A percentile compares a stretch with the other conserved stretches of the same genome.
Conservation (phyloP, 2,888 invertebrate genomes). For the Tinea pellionella region DNA sequence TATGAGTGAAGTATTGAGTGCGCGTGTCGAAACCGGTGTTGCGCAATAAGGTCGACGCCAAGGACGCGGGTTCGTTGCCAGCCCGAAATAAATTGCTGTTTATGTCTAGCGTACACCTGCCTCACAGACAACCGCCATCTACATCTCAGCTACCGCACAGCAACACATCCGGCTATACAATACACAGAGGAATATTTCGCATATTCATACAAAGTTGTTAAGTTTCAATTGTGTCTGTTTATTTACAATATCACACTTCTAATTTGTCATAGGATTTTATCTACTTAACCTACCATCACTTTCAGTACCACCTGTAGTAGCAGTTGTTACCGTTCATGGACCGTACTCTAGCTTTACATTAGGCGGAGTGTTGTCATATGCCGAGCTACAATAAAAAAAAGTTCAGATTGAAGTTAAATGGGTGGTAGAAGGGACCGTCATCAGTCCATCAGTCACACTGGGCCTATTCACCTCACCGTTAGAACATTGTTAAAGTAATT, state of each 20-base stretch:
- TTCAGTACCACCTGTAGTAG: too few relatives aligned
- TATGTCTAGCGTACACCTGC: slow-evolving; percentile 50
- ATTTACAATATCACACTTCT: too few relatives aligned
- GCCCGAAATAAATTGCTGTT: slow-evolving; percentile 54
- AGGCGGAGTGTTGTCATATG: too few relatives aligned
- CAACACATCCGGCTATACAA: slow-evolving; percentile 4
- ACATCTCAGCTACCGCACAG: slow-evolving; percentile 1
- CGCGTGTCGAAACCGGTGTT: slow-evolving; percentile 62
- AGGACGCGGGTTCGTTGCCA: slow-evolving; percentile 67
- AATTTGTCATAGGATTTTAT: too few relatives aligned
- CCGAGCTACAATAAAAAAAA: not conserved
- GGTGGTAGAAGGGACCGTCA: not conserved
- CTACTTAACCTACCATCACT: too few relatives aligned
- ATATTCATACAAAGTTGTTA: not conserved
- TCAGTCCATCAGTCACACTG: not conserved
- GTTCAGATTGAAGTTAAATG: not conserved
- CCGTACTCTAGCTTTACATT: too few relatives aligned
- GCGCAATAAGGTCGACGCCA: slow-evolving; percentile 67
- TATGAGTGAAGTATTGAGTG: slow-evolving; percentile 20
- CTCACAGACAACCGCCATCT: slow-evolving; percentile 15
- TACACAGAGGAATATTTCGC: not conserved
- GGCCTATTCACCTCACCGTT: slow-evolving; percentile 23
- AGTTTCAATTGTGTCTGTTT: not conserved
- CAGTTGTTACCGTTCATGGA: too few relatives aligned
- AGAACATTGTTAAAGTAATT: slow-evolving; percentile 18